These are phyloP conservation scores for Sminthurinus aureus DNA, from an alignment of 2,888 invertebrate species.

Conservation along the genomic window DNA sequence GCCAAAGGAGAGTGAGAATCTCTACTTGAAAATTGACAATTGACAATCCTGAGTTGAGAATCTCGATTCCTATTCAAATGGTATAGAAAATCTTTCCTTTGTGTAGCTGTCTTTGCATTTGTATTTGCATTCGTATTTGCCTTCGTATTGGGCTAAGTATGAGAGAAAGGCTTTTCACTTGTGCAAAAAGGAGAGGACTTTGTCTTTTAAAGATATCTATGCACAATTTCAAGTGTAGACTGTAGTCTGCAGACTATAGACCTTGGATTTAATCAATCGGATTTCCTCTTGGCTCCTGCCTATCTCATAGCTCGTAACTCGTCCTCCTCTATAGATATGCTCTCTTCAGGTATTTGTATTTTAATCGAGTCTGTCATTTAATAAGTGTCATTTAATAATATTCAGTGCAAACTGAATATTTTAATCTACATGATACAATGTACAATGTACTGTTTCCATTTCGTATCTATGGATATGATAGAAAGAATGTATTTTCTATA, in stretches of 20 bases:
- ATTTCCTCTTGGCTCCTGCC: constrained; percentile 29
- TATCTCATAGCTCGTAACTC: constrained; percentile 10
- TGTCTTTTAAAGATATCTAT: not conserved
- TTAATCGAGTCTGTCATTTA: constrained; percentile 8
- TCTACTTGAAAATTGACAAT: too few species aligned
- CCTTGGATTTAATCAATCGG: constrained; percentile 36
- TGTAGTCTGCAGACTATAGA: too few species aligned
- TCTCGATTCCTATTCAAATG: too few species aligned
- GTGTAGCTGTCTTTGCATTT: too few species aligned
- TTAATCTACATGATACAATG: not conserved
- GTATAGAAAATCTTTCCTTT: too few species aligned
- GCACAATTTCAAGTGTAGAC: not conserved
- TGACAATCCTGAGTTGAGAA: too few species aligned
- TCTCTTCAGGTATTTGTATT: constrained; percentile 1
- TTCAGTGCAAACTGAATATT: not conserved
- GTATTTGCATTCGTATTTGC: too few species aligned
- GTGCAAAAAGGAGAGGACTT: not conserved
- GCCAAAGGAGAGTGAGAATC: too few species aligned
- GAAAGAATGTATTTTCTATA: not conserved
- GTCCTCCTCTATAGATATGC: too few species aligned
- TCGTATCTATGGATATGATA: too few species aligned
- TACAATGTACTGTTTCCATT: too few species aligned
- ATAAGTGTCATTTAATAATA: too few species aligned
- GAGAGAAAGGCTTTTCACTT: not conserved
- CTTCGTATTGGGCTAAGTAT: not conserved